Evolutionary conservation across 2,888 invertebrate species (phyloP).

Genomic region (Julus scandinavius): DNA sequence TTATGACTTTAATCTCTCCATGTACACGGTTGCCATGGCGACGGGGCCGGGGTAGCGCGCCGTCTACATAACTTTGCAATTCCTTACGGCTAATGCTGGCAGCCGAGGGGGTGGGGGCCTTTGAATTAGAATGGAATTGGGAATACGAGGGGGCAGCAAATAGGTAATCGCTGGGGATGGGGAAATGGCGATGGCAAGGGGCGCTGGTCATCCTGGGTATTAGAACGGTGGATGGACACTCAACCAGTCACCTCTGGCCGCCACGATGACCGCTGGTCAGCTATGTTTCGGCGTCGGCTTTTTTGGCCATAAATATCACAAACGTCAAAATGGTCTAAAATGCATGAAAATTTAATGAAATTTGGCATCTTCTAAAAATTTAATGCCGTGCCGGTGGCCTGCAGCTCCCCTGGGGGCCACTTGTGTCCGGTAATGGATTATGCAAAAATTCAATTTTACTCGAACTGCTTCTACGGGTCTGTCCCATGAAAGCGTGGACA

Average conservation of each 20-base stretch:
- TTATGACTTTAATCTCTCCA: constrained; percentile 51
- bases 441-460: constrained; percentile 39
- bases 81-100: constrained; percentile 26
- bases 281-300: background rate
- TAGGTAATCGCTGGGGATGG: constrained; percentile 38
- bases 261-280: background rate
- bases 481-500: background rate
- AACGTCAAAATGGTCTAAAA: constrained; percentile 38
- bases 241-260: background rate
- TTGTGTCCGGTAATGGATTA: constrained; percentile 42
- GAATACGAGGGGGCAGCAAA: constrained; percentile 43
- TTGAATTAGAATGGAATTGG: constrained; percentile 50
- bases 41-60: constrained; percentile 7
- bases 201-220: background rate
- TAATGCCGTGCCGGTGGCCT: constrained; percentile 24
- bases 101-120: constrained; percentile 29
- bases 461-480: background rate
- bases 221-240: background rate
- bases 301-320: constrained; percentile 9
- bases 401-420: constrained; percentile 19
- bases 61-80: constrained; percentile 50
- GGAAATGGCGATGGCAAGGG: background rate
- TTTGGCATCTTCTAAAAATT: constrained; percentile 35
- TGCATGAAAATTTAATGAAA: constrained; percentile 39
- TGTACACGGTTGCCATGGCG: constrained; percentile 44